Evolutionary conservation across 2,797 vertebrate genomes (phyloP).

Genomic region (Rhinella marina): DNA sequence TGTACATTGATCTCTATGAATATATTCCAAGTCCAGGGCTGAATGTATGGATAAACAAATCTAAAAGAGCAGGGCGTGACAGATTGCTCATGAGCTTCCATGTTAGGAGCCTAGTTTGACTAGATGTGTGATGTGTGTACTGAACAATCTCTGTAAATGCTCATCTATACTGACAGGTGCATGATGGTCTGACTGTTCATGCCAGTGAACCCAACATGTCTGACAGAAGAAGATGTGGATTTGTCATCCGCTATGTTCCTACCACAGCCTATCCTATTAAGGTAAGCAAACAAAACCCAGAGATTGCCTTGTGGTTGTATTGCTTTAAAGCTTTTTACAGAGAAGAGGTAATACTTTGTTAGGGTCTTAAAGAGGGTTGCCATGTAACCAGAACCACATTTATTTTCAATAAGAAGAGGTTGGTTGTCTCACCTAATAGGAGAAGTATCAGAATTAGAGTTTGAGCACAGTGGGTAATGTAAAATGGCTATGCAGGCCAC

Average conservation of each 20-base stretch:
- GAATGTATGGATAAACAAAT: neutral
- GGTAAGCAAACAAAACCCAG: slow-evolving; percentile 64
- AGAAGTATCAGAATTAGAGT: too few species aligned
- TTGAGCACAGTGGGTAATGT: too few species aligned
- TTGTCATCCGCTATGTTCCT: slow-evolving; percentile 80
- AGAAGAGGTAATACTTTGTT: neutral
- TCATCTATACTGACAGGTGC: slow-evolving; percentile 69
- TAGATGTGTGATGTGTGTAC: neutral
- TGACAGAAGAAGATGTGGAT: slow-evolving; percentile 78
- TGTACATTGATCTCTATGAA: neutral
- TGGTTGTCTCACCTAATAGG: too few species aligned
- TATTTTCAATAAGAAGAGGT: too few species aligned
- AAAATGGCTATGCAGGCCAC: too few species aligned
- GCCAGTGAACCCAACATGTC: slow-evolving; percentile 80
- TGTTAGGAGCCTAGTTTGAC: neutral
- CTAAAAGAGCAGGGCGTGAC: neutral
- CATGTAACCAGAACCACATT: too few species aligned
- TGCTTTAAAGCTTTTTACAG: neutral
- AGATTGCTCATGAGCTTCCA: too few species aligned
- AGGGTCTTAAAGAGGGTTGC: too few species aligned
- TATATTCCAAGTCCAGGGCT: neutral
- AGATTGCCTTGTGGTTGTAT: neutral
- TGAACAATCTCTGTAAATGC: neutral
- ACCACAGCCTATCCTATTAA: slow-evolving; percentile 76
- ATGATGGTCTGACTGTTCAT: slow-evolving; percentile 81